phyloP scores from a whole-genome alignment of 2,797 vertebrate genomes.

The Xenentodon cancila region DNA sequence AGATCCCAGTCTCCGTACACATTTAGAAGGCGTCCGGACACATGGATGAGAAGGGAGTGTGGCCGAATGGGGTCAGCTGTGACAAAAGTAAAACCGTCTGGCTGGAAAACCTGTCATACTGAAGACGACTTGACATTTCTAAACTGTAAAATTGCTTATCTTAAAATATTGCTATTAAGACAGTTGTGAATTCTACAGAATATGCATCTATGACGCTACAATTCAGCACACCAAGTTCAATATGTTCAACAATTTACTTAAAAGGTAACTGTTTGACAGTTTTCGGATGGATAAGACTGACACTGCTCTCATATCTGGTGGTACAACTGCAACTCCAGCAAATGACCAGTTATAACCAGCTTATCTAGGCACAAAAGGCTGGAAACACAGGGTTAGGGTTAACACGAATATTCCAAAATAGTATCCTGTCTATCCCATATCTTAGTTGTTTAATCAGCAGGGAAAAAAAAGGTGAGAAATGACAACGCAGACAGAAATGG shows the following conservation, averaged over 20 bases:
- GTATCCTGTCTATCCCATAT: no score
- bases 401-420: background rate
- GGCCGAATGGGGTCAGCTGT: conserved; percentile 4
- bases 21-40: conserved; percentile 74
- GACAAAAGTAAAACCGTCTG: conserved; percentile 7
- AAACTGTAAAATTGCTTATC: background rate
- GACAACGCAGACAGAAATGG: no score
- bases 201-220: no score
- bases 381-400: background rate
- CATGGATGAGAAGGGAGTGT: conserved; percentile 29
- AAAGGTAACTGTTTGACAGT: background rate
- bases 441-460: no score
- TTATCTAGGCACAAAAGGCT: background rate
- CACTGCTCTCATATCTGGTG: no score
- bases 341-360: background rate
- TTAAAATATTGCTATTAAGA: background rate
- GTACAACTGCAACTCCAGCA: background rate
- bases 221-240: background rate
- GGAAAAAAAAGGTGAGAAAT: no score
- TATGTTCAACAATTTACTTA: background rate
- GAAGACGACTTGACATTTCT: background rate
- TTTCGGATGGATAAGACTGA: no score
- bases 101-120: background rate
- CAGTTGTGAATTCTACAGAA: no score
- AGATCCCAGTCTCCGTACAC: conserved; percentile 65